Evolutionary conservation across 2,888 invertebrate genomes (phyloP).

Genomic region (Gonocerus acuteangulatus): DNA sequence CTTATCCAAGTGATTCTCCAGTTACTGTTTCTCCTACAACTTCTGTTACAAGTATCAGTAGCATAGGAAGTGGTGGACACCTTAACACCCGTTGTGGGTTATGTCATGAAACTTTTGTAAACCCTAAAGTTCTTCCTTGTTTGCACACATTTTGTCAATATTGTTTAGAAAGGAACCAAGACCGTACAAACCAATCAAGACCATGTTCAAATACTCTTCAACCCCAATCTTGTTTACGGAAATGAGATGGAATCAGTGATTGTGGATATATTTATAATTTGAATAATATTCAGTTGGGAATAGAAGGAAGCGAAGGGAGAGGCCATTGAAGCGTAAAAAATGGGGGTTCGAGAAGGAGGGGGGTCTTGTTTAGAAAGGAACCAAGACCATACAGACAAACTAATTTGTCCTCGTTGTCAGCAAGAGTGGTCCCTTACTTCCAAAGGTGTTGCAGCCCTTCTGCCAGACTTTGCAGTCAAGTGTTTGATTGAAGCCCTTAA

Average conservation of each 20-base stretch:
- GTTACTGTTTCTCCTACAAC: conserved; percentile 80
- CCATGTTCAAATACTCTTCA: no score
- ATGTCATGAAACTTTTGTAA: conserved; percentile 67
- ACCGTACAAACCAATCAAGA: no score
- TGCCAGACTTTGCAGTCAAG: conserved; percentile 56
- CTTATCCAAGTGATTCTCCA: conserved; percentile 57
- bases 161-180: conserved; percentile 69
- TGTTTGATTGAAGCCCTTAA: conserved; percentile 44
- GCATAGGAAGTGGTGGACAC: conserved; percentile 44
- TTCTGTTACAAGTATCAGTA: conserved; percentile 40
- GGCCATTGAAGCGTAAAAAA: neutral
- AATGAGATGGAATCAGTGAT: no score
- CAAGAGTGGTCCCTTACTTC: conserved; percentile 47
- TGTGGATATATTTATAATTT: no score
- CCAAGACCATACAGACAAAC: conserved; percentile 59
- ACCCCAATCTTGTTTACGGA: no score
- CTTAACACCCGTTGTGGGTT: conserved; percentile 42
- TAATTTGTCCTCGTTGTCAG: conserved; percentile 64
- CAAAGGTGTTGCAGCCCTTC: conserved; percentile 57
- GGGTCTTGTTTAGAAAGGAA: conserved; percentile 64
- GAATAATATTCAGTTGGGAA: neutral
- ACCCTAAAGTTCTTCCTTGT: conserved; percentile 69
- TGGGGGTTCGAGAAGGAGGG: neutral
- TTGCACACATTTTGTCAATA: conserved; percentile 77
- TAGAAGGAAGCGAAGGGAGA: neutral